Conservation (phyloP, 2,888 invertebrate species). For the Nomada goodeniana region DNA sequence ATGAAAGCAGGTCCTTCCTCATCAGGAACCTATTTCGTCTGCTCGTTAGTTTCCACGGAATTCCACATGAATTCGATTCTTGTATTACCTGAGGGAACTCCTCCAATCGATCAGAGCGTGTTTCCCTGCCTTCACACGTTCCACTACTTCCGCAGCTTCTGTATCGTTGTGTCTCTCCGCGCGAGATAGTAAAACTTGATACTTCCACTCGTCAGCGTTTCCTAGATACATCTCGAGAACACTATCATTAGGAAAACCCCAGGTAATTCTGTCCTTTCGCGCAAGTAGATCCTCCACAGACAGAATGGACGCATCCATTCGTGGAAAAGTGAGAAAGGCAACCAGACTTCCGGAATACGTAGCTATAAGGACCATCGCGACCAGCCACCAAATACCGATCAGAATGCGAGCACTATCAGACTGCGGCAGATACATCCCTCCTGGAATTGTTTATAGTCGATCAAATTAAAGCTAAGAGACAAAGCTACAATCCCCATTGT, state of each 20-base stretch:
- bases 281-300: conserved; percentile 88
- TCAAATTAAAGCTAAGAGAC: no score
- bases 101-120: conserved; percentile 94
- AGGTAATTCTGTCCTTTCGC: conserved; percentile 87
- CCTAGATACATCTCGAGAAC: conserved; percentile 89
- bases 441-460: conserved; percentile 83
- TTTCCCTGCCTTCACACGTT: conserved; percentile 87
- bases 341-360: conserved; percentile 97
- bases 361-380: conserved; percentile 94
- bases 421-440: conserved; percentile 93
- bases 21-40: conserved; percentile 84
- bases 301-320: conserved; percentile 90
- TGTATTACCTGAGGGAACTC: conserved; percentile 88
- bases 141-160: conserved; percentile 82
- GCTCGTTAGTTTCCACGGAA: neutral
- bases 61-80: neutral
- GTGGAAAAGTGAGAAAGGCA: conserved; percentile 96
- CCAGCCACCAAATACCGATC: conserved; percentile 96
- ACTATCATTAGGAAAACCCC: conserved; percentile 92
- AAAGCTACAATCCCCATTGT: no score
- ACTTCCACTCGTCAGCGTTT: conserved; percentile 87
- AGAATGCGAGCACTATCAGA: conserved; percentile 94
- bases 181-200: conserved; percentile 86
- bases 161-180: conserved; percentile 83
- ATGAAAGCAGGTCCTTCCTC: conserved; percentile 84